A percentile compares a stretch with the other conserved stretches of the same genome.
These are phyloP conservation scores for Lucinisca nassula DNA, from an alignment of 2,888 invertebrate genomes.

Conservation along the genomic window DNA sequence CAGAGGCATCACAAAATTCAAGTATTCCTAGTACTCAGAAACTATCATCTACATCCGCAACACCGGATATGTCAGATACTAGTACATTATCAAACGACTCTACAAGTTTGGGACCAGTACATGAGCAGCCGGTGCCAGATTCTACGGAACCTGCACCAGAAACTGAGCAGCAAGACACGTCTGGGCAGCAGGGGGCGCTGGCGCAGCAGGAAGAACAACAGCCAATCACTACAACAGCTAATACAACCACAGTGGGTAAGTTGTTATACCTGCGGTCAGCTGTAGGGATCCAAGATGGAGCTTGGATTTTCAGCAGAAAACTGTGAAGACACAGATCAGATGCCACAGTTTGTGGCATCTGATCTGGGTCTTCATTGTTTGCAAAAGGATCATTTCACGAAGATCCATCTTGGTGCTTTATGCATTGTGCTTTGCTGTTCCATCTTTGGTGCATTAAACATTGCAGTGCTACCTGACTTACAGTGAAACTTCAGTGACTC, in stretches of 20 bases:
- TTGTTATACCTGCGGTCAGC: too few species aligned
- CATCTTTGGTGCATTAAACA: too few species aligned
- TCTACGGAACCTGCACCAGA: constrained; percentile 19
- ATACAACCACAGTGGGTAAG: constrained; percentile 63
- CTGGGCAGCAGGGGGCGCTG: neutral
- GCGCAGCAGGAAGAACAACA: constrained; percentile 42
- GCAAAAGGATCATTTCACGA: too few species aligned
- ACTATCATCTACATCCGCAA: constrained; percentile 55
- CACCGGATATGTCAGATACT: constrained; percentile 62
- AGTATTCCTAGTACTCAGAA: constrained; percentile 52
- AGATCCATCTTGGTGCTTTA: too few species aligned
- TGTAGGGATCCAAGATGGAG: too few species aligned
- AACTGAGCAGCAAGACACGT: neutral
- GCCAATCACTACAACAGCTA: constrained; percentile 65
- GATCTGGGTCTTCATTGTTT: too few species aligned
- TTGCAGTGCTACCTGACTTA: too few species aligned
- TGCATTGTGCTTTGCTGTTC: too few species aligned
- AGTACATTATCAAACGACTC: constrained; percentile 67
- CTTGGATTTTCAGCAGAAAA: too few species aligned
- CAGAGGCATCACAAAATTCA: constrained; percentile 22
- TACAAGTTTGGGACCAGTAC: constrained; percentile 67
- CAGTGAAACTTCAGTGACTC: too few species aligned
- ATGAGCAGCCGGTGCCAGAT: neutral
- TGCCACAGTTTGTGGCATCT: too few species aligned
- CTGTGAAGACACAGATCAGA: too few species aligned